These are phyloP conservation scores for Ypsolopha scabrella DNA, from an alignment of 2,888 invertebrate species.

Conservation along the genomic window DNA sequence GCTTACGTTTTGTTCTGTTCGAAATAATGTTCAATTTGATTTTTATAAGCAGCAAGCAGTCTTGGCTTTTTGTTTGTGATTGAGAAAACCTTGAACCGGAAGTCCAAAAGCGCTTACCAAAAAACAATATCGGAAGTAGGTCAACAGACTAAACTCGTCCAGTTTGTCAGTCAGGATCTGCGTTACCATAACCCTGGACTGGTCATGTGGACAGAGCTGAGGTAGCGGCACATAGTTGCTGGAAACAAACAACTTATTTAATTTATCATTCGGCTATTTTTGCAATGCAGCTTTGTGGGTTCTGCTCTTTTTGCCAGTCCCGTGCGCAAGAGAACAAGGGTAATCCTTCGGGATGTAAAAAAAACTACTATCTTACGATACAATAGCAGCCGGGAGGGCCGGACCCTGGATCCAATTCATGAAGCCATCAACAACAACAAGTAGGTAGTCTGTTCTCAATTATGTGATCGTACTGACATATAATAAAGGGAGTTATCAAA, in stretches of 20 bases:
- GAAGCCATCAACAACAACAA: no score
- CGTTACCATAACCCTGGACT: constrained; percentile 48
- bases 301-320: no score
- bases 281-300: no score
- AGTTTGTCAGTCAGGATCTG: constrained; percentile 36
- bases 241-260: constrained; percentile 13
- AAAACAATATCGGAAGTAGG: constrained; percentile 47
- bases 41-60: no score
- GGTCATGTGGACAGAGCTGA: constrained; percentile 41
- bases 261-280: not conserved
- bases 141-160: constrained; percentile 40
- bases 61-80: not conserved
- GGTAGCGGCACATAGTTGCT: constrained; percentile 55
- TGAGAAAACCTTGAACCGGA: no score
- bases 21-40: no score
- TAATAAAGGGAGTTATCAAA: no score
- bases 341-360: not conserved
- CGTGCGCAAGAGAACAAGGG: not conserved
- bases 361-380: not conserved
- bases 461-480: no score
- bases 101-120: constrained; percentile 27
- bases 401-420: no score
- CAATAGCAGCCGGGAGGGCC: no score
- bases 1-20: no score
- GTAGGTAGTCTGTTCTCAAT: no score